Evolutionary conservation across 1,140 invertebrate genomes (phyloP).

Genomic region (Drosophila bipectinata): DNA sequence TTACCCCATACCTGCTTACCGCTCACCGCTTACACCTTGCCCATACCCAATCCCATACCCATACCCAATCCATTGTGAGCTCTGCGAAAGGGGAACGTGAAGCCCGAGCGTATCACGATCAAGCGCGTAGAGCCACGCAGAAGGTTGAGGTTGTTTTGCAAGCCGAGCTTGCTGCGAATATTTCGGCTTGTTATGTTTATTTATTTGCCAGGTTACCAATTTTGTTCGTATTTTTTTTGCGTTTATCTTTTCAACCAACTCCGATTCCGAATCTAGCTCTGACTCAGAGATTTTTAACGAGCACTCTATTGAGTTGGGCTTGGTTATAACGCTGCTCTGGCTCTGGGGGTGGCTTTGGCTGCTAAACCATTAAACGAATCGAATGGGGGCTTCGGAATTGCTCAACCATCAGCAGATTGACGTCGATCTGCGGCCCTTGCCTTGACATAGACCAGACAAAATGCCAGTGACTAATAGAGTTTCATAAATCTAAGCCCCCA

Average conservation of each 20-base stretch:
- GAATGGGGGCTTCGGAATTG: slow-evolving; percentile 48
- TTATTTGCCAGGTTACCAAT: slow-evolving; percentile 29
- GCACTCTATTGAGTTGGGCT: slow-evolving; percentile 64
- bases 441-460: slow-evolving; percentile 58
- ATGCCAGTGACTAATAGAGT: slow-evolving; percentile 63
- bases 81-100: slow-evolving; percentile 45
- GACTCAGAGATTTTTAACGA: slow-evolving; percentile 45
- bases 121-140: slow-evolving; percentile 59
- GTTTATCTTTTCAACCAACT: neutral
- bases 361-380: slow-evolving; percentile 56
- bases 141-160: slow-evolving; percentile 77
- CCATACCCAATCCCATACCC: neutral
- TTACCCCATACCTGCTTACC: neutral
- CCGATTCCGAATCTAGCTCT: slow-evolving; percentile 22
- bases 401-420: slow-evolving; percentile 50
- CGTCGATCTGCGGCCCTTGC: slow-evolving; percentile 64
- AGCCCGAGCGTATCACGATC: slow-evolving; percentile 65
- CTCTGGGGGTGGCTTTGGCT: slow-evolving; percentile 10
- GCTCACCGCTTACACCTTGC: neutral
- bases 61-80: slow-evolving; percentile 4
- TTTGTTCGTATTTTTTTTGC: slow-evolving; percentile 18
- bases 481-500: slow-evolving; percentile 48
- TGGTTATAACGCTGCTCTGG: slow-evolving; percentile 54
- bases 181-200: slow-evolving; percentile 38
- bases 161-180: slow-evolving; percentile 39